phyloP scores from a whole-genome alignment of 2,113 vertebrate genomes.

The Solea senegalensis region DNA sequence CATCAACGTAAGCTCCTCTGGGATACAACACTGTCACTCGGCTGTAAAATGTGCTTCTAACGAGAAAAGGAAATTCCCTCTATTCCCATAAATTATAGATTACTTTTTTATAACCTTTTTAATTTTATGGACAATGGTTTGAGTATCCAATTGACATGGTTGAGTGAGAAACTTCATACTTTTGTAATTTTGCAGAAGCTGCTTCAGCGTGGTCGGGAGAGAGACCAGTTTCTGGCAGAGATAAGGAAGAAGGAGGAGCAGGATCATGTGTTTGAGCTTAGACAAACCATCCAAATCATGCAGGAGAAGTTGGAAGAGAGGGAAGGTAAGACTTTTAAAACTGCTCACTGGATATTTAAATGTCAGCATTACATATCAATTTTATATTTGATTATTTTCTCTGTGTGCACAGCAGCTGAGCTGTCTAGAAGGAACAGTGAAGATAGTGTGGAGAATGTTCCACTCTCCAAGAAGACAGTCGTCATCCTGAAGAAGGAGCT shows the following conservation, averaged over 20 bases:
- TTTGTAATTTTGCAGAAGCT: conserved; percentile 77
- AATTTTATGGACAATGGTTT: background rate
- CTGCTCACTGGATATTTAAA: conserved; percentile 9
- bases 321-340: conserved; percentile 70
- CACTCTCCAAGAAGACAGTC: conserved; percentile 62
- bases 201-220: conserved; percentile 75
- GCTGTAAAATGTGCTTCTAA: conserved; percentile 32
- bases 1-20: conserved; percentile 77
- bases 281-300: conserved; percentile 81
- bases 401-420: conserved; percentile 62
- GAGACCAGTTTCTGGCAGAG: conserved; percentile 70
- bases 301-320: conserved; percentile 78
- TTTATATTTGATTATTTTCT: conserved; percentile 12
- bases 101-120: background rate
- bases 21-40: conserved; percentile 18
- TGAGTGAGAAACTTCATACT: background rate
- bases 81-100: conserved; percentile 4
- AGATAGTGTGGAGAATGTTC: conserved; percentile 58
- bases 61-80: conserved; percentile 15
- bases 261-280: conserved; percentile 76
- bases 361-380: background rate
- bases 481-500: conserved; percentile 80
- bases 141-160: no score
- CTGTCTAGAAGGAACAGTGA: conserved; percentile 70
- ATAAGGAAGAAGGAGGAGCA: conserved; percentile 56